Evolutionary conservation across 1,140 invertebrate genomes (phyloP).

Genomic region (Orius insidiosus): DNA sequence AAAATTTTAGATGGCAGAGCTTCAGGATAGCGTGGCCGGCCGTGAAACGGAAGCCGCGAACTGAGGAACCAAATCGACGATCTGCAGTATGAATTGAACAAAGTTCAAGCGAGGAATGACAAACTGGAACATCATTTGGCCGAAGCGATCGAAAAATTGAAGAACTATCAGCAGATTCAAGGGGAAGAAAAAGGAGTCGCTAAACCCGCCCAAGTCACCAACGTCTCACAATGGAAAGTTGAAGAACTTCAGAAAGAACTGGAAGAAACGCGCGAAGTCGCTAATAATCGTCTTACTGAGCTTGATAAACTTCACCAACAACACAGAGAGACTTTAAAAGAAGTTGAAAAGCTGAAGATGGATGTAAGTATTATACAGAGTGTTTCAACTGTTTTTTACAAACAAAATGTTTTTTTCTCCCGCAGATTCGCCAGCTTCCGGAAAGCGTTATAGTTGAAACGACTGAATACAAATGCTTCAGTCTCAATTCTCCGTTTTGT

Average conservation of each 20-base stretch:
- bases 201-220: conserved; percentile 32
- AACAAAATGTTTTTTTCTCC: conserved; percentile 22
- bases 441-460: conserved; percentile 94
- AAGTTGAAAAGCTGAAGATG: conserved; percentile 93
- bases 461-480: conserved; percentile 98
- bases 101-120: conserved; percentile 71
- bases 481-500: conserved; percentile 93
- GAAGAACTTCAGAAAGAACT: conserved; percentile 83
- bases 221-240: conserved; percentile 48
- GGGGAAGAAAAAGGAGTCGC: conserved; percentile 31
- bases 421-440: conserved; percentile 88
- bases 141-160: conserved; percentile 78
- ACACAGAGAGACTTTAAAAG: conserved; percentile 78
- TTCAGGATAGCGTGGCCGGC: conserved; percentile 78
- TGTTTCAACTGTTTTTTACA: too few species aligned
- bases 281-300: conserved; percentile 80
- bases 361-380: conserved; percentile 83
- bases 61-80: conserved; percentile 91
- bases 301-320: conserved; percentile 84
- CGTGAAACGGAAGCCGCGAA: conserved; percentile 90
- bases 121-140: conserved; percentile 79
- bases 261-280: conserved; percentile 82
- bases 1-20: conserved; percentile 51
- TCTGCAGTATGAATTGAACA: conserved; percentile 81
- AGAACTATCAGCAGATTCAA: conserved; percentile 63